Evolutionary conservation across 1,140 invertebrate genomes (phyloP), one percentile per base, ranked within the genome.

Genomic region (Microplitis demolitor): DNA sequence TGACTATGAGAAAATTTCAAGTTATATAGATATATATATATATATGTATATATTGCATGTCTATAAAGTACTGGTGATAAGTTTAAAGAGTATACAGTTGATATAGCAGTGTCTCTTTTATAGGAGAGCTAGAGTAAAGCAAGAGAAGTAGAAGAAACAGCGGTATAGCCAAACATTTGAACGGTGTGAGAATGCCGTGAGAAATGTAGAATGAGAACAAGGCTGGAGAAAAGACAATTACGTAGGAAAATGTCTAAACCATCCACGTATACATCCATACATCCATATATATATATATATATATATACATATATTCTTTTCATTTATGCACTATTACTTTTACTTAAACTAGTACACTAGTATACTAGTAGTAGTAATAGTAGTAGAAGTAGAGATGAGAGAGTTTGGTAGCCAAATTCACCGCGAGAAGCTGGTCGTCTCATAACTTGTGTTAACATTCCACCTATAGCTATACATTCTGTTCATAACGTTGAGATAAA

Each of bases 351-450:
- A 45, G 37, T 39, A 39, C 3, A 39, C 37, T 39, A 39, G 1
- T 45, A 45, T 8, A 24, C 24, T 24, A 24, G 24, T 24, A 24
- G 24, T 24, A 24, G 24, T 24, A 2, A 24, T 24, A 24, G 24
- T 24, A 24, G 24, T 24, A 24, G 6, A 45, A 8, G 39, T 45
- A 45, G 39, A 45, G 39, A 45, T 45, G 39, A 45, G 39, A 16
- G 63, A 50, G 63, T 66, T 51, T 66, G 63, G 63, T 66, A 66
- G 63, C 63, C 63, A 66, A 66, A 66, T 66, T 66, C 63, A 66
- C 14, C 37, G 11, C 37, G 14, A 31, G 39, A 1, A 58, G 56
- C 16, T 24, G 8, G 63, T 66, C 63, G 35, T 66, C 63, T 51
- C 63, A 50, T 66, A 66, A 66, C 37, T 66, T 37, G 37, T n/a